Base-by-base conservation (phyloP, 2,888 invertebrate species). In the Acrobasis suavella region DNA sequence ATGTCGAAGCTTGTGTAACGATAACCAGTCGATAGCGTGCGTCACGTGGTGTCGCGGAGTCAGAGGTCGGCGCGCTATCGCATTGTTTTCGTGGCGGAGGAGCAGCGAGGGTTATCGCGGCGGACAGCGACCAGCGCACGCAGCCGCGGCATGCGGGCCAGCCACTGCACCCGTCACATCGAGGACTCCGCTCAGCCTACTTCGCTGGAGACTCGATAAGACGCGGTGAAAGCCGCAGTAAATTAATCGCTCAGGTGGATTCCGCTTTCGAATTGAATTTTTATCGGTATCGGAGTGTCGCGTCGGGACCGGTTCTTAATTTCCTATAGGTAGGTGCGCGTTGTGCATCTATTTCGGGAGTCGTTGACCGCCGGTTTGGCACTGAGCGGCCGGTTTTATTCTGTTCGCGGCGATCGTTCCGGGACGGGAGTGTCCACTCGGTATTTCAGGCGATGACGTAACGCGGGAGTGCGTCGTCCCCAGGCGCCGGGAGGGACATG, bases 291-390 rank as follows among this genome's bases (percentile, higher is more conserved):
- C 75, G 78, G 80, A 73, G 80, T 78, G 85, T 84, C 80, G 76
- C 75, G 71, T 69, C 75, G 80, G 78, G 89, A 90, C 91, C 90
- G 91, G 91, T 91, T 91, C 86, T 85, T 81, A 77, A 80, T 81
- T 79, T 84, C 83, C 76, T 86, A 83, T 85, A 84, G 87, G 86
- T 84, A 82, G 88, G 85, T 84, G 88, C 79, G 82, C 80, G 80
- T 77, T 80, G 83, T 82, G 89, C 89, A 82, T 87, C 90, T 90
- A 90, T 90, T 91, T 91, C 87, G 91, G 90, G 89, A 90, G 91
- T 91, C 91, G 90, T 85, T 89, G 91, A 91, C 91, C 91, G 90
- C 85, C 80, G 78, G 83, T 81, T 84, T 83, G 87, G 87, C 87
- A 83, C 80, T 77, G 78, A 64, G 69, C 77, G 77, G 80, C 81